A percentile compares a stretch with the other conserved stretches of the same genome.
phyloP scores from a whole-genome alignment of 2,797 vertebrate species.

The Pygocentrus nattereri region DNA sequence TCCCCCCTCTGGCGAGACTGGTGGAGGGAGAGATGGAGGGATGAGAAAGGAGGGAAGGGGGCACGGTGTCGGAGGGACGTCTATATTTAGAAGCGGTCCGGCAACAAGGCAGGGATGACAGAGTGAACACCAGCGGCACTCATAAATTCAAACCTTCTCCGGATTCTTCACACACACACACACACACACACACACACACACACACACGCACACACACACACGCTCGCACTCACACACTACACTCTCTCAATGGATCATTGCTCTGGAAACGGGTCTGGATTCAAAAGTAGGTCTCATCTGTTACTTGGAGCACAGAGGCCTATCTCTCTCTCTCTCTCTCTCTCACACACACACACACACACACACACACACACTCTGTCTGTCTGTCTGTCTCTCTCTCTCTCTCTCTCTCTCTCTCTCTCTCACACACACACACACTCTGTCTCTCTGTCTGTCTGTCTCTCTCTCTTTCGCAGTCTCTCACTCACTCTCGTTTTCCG shows the following conservation, averaged over 20 bases:
- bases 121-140: slow-evolving; percentile 64
- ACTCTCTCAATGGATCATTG: slow-evolving; percentile 66
- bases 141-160: slow-evolving; percentile 71
- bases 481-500: slow-evolving; percentile 1
- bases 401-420: too few relatives aligned
- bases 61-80: slow-evolving; percentile 50
- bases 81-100: slow-evolving; percentile 78
- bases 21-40: neutral
- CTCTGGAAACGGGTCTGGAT: slow-evolving; percentile 69
- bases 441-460: slow-evolving; percentile 22
- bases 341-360: neutral
- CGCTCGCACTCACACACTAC: slow-evolving; percentile 31
- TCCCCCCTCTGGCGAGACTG: slow-evolving; percentile 57
- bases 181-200: slow-evolving; percentile 23
- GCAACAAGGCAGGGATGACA: slow-evolving; percentile 70
- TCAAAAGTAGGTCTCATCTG: slow-evolving; percentile 75
- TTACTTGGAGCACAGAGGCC: slow-evolving; percentile 56
- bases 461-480: slow-evolving; percentile 12
- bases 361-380: slow-evolving; percentile 1
- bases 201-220: slow-evolving; percentile 18
- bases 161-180: slow-evolving; percentile 53
- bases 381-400: slow-evolving; percentile 21
- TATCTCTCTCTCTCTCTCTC: slow-evolving; percentile 29
- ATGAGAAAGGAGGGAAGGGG: slow-evolving; percentile 47
- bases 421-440: too few relatives aligned